Conservation (phyloP, 2,113 vertebrate genomes). For the Acanthochromis polyacanthus region DNA sequence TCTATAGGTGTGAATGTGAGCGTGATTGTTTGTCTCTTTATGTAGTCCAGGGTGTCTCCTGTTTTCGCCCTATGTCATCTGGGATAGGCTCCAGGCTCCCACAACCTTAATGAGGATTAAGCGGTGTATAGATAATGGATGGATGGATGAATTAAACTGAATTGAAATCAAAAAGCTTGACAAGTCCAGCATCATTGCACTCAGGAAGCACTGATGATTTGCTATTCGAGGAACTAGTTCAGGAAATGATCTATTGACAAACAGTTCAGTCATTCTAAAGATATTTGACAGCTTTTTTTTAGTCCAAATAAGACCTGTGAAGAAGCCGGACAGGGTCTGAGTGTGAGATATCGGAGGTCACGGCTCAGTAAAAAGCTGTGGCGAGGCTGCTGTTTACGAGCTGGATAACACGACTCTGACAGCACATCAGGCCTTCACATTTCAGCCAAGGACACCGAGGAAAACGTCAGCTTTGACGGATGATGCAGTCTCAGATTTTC, state of each 20-base stretch:
- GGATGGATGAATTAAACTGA: too few species aligned
- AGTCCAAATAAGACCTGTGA: neutral
- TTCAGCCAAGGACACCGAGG: constrained; percentile 50
- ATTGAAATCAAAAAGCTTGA: too few species aligned
- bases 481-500: constrained; percentile 49
- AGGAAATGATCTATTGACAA: neutral
- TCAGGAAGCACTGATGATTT: neutral
- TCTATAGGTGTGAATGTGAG: too few species aligned
- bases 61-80: too few species aligned
- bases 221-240: neutral
- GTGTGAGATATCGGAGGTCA: constrained; percentile 12
- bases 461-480: constrained; percentile 54
- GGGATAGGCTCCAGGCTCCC: too few species aligned
- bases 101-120: too few species aligned
- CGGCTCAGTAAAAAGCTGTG: constrained; percentile 14
- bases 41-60: too few species aligned
- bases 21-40: too few species aligned
- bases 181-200: too few species aligned
- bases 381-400: constrained; percentile 48
- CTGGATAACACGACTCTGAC: constrained; percentile 40
- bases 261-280: neutral
- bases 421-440: constrained; percentile 58
- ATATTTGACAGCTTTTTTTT: constrained; percentile 6
- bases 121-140: too few species aligned
- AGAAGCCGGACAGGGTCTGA: neutral